Evolutionary conservation across 2,113 vertebrate species (phyloP), one percentile per base, ranked within the genome.

Genomic region (Sylvietta virens): DNA sequence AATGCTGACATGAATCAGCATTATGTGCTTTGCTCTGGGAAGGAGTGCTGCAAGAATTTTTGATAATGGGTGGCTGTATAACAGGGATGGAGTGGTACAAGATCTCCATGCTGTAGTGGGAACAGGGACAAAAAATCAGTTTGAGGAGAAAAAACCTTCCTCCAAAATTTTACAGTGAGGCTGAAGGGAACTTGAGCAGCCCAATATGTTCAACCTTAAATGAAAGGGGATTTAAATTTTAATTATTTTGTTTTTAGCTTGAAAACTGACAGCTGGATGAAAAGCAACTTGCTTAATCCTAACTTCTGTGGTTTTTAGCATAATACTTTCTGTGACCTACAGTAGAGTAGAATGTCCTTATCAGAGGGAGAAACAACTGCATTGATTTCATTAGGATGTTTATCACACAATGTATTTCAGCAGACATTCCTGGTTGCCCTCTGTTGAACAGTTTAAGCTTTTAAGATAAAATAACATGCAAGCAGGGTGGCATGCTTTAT

Each of bases 321-420:
- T 65, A 79, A 76, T 15, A 11, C 4, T 79, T 54, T 57, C 45
- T 40, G 66, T 89, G 92, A 96, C 91, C 77, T 94, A 62, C 11
- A 21, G 50, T 56, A 61, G 40, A 94, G 50, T n/a, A 47, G 35
- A 90, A 88, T 81, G 78, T 76, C 74, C 93, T 93, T 54, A 72
- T 90, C 48, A 74, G 12, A 13, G 39, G 22, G 45, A 95, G 62
- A 88, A 96, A 61, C 40, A 81, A 66, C 54, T 80, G 31, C 66
- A 78, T n/a, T 73, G 67, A 65, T 92, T 77, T 87, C 70, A 92
- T 96, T 97, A 95, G 81, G 73, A 95, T 95, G 88, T 87, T 67
- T 90, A 89, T 93, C 93, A 76, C 88, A 91, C 30, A 66, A 6
- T 26, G 21, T 66, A 72, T 80, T 97, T 96, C 23, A 66, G 35